These are phyloP conservation scores for Drosophila takahashii DNA, from an alignment of 1,140 invertebrate genomes.

Conservation along the genomic window DNA sequence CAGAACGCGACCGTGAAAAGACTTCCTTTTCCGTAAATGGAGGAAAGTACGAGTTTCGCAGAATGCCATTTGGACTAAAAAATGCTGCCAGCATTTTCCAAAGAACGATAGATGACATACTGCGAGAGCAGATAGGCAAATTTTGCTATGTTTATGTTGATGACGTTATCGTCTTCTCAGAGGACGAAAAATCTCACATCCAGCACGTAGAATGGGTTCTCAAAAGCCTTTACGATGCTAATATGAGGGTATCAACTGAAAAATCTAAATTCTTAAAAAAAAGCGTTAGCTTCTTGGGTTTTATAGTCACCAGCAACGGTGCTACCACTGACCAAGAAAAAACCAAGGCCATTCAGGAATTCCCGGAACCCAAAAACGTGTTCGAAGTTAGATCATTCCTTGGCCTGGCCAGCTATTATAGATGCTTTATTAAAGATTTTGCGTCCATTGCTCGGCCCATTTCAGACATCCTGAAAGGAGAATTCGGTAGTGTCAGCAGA, in stretches of 20 bases:
- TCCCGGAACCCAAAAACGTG: not conserved
- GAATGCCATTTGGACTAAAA: too few relatives aligned
- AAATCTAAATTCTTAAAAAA: not conserved
- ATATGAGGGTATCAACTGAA: not conserved
- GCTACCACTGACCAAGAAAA: not conserved
- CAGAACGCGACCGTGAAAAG: slow-evolving; percentile 9
- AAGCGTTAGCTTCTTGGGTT: not conserved
- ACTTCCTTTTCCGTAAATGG: slow-evolving; percentile 14
- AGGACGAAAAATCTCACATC: not conserved
- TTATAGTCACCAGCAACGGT: not conserved
- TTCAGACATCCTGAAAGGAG: slow-evolving; percentile 4
- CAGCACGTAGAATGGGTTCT: not conserved
- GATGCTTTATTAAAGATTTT: not conserved
- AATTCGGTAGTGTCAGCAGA: slow-evolving; percentile 4
- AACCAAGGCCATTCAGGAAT: not conserved
- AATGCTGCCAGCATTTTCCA: slow-evolving; percentile 22
- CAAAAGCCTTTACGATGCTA: not conserved
- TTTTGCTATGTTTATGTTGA: slow-evolving; percentile 3
- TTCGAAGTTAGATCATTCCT: not conserved
- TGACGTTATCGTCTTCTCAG: not conserved
- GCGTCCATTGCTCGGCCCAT: not conserved
- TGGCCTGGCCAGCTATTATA: not conserved
- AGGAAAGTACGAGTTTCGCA: too few relatives aligned
- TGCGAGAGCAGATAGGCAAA: slow-evolving; percentile 6
- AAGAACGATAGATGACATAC: slow-evolving; percentile 8